Percentiles rank a stretch among this genome's conserved stretches.
Evolutionary conservation across 2,113 vertebrate genomes (phyloP).

Genomic region (Xiphophorus couchianus): DNA sequence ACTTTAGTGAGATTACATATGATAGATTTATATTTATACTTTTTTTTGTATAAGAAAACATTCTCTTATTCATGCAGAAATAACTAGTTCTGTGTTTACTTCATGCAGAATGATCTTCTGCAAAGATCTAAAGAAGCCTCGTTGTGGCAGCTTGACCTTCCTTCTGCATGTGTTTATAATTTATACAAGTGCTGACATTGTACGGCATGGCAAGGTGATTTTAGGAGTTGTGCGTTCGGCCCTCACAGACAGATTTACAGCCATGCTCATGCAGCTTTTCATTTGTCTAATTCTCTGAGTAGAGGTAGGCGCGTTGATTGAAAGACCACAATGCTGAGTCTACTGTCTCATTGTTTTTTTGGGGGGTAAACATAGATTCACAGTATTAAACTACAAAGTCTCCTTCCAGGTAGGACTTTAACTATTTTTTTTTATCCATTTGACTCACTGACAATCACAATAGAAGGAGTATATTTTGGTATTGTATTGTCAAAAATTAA

Average conservation of each 20-base stretch:
- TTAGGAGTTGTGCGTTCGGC: slow-evolving; percentile 49
- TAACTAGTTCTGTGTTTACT: neutral
- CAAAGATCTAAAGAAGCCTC: slow-evolving; percentile 19
- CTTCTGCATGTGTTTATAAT: slow-evolving; percentile 30
- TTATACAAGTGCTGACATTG: slow-evolving; percentile 21
- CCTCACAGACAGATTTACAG: slow-evolving; percentile 71
- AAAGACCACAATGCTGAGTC: slow-evolving; percentile 49
- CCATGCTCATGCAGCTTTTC: slow-evolving; percentile 61
- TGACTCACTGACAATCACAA: slow-evolving; percentile 15
- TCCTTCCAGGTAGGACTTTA: slow-evolving; percentile 23
- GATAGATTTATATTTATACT: neutral
- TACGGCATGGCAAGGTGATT: slow-evolving; percentile 46
- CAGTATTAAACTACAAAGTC: slow-evolving; percentile 31
- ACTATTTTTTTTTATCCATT: neutral
- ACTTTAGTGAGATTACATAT: neutral
- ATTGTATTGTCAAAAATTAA: slow-evolving; percentile 23
- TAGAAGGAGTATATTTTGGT: slow-evolving; percentile 25
- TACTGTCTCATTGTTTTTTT: slow-evolving; percentile 17
- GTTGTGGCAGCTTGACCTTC: slow-evolving; percentile 25
- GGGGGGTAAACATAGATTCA: slow-evolving; percentile 25
- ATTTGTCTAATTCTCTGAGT: slow-evolving; percentile 76
- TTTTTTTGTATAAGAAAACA: neutral
- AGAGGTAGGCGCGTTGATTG: slow-evolving; percentile 59
- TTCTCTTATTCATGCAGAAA: neutral
- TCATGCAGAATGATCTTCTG: neutral